These are phyloP conservation scores for Mormyrus iriodes DNA, from an alignment of 2,113 vertebrate genomes.

Conservation along the genomic window DNA sequence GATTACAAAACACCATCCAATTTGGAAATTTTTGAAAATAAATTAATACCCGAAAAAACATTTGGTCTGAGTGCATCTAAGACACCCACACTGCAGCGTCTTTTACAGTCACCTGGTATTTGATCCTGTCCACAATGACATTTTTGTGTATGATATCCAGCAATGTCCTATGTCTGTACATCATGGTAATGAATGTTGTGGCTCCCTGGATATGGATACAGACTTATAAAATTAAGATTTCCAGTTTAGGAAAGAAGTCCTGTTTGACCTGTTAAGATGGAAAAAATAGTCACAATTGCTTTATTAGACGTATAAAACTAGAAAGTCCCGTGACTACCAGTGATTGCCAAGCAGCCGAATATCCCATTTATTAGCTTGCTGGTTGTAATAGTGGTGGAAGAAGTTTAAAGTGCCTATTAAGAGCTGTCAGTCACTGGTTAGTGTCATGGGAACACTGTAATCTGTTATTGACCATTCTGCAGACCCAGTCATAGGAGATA, in stretches of 20 bases:
- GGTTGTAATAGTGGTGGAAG: neutral
- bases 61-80: neutral
- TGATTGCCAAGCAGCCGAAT: neutral
- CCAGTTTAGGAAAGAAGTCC: neutral
- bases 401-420: neutral
- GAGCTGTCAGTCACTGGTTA: neutral
- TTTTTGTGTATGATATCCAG: neutral
- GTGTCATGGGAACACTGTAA: neutral
- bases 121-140: neutral
- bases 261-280: too few species aligned
- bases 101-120: neutral
- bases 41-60: neutral
- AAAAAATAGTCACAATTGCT: neutral
- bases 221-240: neutral
- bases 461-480: neutral
- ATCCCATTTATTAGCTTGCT: neutral
- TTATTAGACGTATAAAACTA: neutral
- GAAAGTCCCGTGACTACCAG: neutral
- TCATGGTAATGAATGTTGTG: neutral
- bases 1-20: neutral
- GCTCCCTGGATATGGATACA: neutral
- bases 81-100: neutral
- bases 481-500: neutral
- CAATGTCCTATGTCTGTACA: neutral
- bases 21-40: neutral